Evolutionary conservation across 2,888 invertebrate genomes (phyloP).

Genomic region (Acanthopleura granulata): DNA sequence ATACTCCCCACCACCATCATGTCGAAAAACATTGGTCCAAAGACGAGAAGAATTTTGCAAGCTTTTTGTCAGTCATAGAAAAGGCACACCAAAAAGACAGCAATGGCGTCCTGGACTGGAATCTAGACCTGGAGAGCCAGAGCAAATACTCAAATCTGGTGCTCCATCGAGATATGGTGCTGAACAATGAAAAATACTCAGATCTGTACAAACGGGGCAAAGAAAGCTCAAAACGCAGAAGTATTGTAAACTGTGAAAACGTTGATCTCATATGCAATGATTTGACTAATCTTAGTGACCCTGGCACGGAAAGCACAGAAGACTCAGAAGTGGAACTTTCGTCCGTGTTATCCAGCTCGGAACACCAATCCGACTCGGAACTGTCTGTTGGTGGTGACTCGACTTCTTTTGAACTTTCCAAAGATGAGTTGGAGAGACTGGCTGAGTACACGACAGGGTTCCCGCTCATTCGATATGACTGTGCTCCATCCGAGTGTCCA

Average conservation of each 20-base stretch:
- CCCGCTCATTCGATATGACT: slow-evolving; percentile 61
- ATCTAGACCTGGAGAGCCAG: slow-evolving; percentile 35
- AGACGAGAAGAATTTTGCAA: slow-evolving; percentile 63
- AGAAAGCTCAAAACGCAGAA: slow-evolving; percentile 40
- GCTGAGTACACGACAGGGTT: slow-evolving; percentile 61
- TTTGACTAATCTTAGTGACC: slow-evolving; percentile 48
- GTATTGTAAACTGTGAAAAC: slow-evolving; percentile 60
- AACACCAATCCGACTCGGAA: slow-evolving; percentile 50
- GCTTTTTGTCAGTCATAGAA: slow-evolving; percentile 63
- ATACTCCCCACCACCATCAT: slow-evolving; percentile 1
- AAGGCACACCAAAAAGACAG: slow-evolving; percentile 60
- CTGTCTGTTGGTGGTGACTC: slow-evolving; percentile 38
- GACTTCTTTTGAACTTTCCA: slow-evolving; percentile 41
- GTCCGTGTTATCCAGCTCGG: slow-evolving; percentile 54
- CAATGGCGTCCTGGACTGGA: slow-evolving; percentile 32
- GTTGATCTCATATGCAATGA: slow-evolving; percentile 67
- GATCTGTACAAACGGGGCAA: slow-evolving; percentile 32
- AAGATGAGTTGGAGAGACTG: slow-evolving; percentile 56
- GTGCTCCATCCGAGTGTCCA: slow-evolving; percentile 59
- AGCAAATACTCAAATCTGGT: slow-evolving; percentile 27
- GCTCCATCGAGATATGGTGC: slow-evolving; percentile 29
- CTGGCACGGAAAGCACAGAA: slow-evolving; percentile 38
- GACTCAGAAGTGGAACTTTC: slow-evolving; percentile 51
- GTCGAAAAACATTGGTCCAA: slow-evolving; percentile 28
- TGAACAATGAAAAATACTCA: slow-evolving; percentile 49